phyloP scores from a whole-genome alignment of 2,888 invertebrate species.

The Epirrhoe tristata region DNA sequence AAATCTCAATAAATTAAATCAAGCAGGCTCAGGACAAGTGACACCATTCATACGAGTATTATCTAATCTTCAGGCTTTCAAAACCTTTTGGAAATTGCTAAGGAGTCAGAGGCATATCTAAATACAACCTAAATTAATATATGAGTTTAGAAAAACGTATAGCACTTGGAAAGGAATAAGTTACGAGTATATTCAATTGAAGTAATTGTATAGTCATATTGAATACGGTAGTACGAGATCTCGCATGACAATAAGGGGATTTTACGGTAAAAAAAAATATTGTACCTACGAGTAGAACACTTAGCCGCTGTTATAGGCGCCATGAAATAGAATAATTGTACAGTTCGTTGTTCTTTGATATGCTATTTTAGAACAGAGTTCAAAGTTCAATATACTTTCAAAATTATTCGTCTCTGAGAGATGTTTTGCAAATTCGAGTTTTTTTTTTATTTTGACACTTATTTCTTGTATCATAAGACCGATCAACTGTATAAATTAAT shows the following conservation, averaged over 20 bases:
- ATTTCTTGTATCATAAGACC: not conserved
- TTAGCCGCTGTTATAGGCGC: slow-evolving; percentile 13
- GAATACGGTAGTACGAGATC: not conserved
- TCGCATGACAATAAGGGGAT: not conserved
- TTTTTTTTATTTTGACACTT: slow-evolving; percentile 19
- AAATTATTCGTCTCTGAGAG: slow-evolving; percentile 29
- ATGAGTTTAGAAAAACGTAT: not conserved
- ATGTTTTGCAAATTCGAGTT: slow-evolving; percentile 14
- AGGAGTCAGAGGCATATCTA: too few species aligned
- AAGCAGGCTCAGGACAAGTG: too few species aligned
- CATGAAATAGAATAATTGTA: slow-evolving; percentile 31
- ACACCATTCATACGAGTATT: too few species aligned
- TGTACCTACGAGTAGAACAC: slow-evolving; percentile 3
- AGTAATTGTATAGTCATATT: not conserved
- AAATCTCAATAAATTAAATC: too few species aligned
- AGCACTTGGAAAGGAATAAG: too few species aligned
- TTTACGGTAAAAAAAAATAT: slow-evolving; percentile 1
- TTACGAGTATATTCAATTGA: not conserved
- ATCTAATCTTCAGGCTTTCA: too few species aligned
- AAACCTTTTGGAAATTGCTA: too few species aligned
- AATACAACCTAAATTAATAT: too few species aligned
- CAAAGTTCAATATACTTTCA: slow-evolving; percentile 43
- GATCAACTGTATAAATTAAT: not conserved
- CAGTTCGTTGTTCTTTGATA: slow-evolving; percentile 38
- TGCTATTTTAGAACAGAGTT: slow-evolving; percentile 36